Evolutionary conservation across 2,797 vertebrate genomes (phyloP), one percentile per base, ranked within the genome.

Genomic region (Alcedo quadribrachys): DNA sequence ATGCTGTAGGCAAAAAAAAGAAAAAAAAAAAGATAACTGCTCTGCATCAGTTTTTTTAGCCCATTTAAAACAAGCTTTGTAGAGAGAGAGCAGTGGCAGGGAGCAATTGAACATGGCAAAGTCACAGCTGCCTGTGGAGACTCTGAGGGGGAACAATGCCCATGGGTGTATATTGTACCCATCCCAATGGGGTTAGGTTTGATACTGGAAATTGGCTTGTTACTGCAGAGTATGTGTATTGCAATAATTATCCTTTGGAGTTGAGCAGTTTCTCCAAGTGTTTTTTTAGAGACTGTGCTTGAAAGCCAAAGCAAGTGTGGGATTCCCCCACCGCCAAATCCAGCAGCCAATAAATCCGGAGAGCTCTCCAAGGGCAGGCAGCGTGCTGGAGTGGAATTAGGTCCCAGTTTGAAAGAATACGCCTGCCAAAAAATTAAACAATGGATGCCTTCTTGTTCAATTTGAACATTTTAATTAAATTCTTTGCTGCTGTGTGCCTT

Each of bases 391-490:
- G 67, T 61, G 40, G 84, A 93, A 85, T 81, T 90, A 73, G 58
- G 85, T 81, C 73, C 76, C 0, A 0, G 16, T 57, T 92, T 90
- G 73, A 90, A 81, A 63, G 92, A 69, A 53, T 51, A 57, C 0
- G 69, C 76, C 84, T 93, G 93, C 92, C 89, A 96, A 92, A 96
- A 92, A 90, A 90, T 94, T 69, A 90, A 92, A 96, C 94, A 96
- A 94, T 96, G 79, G 62, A 83, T 90, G 92, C 73, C 73, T 87
- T 94, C 69, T 81, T 94, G 60, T 89, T 95, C 73, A 85, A 92
- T 96, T 96, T 95, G 87, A 93, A 95, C 90, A 83, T 92, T 95
- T 96, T 95, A 94, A 96, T 94, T 95, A 90, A 95, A 92, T 94
- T 95, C 76, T 92, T 69, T 12, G 5, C 93, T 83, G 76, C 95